These are phyloP conservation scores for Dicentrarchus labrax DNA, from an alignment of 2,113 vertebrate genomes.

Conservation along the genomic window DNA sequence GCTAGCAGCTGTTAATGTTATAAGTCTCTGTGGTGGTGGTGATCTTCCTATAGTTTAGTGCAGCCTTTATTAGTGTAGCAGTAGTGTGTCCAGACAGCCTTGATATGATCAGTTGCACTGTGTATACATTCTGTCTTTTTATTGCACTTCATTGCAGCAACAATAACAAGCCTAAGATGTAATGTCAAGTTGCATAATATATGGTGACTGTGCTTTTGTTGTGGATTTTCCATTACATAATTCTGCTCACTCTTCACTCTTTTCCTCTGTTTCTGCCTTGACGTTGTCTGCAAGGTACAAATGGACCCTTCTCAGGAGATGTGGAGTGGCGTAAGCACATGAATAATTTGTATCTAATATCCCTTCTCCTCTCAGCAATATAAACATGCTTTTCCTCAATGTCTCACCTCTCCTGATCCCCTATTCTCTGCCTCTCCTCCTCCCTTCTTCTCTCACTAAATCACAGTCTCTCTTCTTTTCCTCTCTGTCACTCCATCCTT, in stretches of 20 bases:
- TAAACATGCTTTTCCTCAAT: constrained; percentile 66
- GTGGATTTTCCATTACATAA: not conserved
- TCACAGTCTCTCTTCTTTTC: constrained; percentile 20
- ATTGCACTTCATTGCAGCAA: not conserved
- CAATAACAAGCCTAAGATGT: not conserved
- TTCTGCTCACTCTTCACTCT: not conserved
- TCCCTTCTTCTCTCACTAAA: constrained; percentile 33
- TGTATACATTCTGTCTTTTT: not conserved
- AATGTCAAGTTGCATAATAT: not conserved
- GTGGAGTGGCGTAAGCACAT: constrained; percentile 62
- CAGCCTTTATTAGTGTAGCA: not conserved
- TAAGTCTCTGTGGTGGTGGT: not conserved
- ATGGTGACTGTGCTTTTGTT: not conserved
- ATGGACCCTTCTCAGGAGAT: constrained; percentile 59
- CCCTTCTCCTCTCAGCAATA: constrained; percentile 66
- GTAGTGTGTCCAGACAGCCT: not conserved
- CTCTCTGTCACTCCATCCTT: not conserved
- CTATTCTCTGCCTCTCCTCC: constrained; percentile 28
- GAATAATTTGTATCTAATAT: constrained; percentile 82
- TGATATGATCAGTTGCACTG: not conserved
- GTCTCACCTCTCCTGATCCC: constrained; percentile 55
- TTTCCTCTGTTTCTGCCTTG: constrained; percentile 18
- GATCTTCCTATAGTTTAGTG: not conserved
- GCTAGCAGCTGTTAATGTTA: not conserved
- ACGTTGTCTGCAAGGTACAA: constrained; percentile 65